A percentile compares a stretch with the other conserved stretches of the same genome.
Conservation (phyloP, 2,113 vertebrate genomes). For the Micromys minutus region DNA sequence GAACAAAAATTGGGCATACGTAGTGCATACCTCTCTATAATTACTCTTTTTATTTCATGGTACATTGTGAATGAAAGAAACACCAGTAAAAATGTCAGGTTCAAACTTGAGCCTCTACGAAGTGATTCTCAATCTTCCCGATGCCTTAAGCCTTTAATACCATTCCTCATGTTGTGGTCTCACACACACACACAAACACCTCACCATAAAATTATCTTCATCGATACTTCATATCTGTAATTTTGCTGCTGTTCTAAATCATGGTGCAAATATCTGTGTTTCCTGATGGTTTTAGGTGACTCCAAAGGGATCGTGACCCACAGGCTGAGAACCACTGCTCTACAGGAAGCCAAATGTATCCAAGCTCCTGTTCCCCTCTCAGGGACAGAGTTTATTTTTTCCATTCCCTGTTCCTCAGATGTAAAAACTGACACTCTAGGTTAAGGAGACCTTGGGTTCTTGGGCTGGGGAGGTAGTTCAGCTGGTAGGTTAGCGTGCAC, state of each 20-base stretch:
- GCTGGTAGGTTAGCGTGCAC: neutral
- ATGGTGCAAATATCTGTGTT: neutral
- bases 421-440: neutral
- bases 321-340: neutral
- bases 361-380: neutral
- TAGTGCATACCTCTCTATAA: neutral
- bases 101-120: neutral
- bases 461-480: neutral
- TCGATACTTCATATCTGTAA: neutral
- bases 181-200: too few relatives aligned
- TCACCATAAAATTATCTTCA: neutral
- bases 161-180: neutral
- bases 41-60: neutral
- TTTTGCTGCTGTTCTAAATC: neutral
- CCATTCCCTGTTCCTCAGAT: neutral
- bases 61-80: neutral
- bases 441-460: slow-evolving; percentile 37
- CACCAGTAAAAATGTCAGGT: neutral
- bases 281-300: neutral
- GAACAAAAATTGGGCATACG: slow-evolving; percentile 30
- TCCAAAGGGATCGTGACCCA: neutral
- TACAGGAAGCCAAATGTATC: neutral
- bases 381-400: neutral
- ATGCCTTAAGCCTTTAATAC: neutral
- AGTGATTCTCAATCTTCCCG: neutral